Base-by-base conservation (phyloP, 1,140 invertebrate species). In the Semibalanus balanoides region DNA sequence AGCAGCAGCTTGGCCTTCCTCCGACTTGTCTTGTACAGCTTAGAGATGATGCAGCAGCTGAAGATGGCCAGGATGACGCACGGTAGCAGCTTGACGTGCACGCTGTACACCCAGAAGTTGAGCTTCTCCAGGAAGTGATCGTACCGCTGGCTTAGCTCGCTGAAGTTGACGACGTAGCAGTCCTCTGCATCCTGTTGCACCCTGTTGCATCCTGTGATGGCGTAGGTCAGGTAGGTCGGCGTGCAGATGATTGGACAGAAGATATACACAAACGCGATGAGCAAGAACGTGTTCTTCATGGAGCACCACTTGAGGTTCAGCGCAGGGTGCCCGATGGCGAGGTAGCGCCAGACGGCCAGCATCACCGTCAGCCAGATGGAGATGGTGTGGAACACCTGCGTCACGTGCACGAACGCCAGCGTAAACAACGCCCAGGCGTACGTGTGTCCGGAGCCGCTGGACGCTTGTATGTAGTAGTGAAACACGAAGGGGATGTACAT, bases 401-500 rank as follows among this genome's bases (percentile, higher is more conserved):
- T 85, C 82, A 95, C 96, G 79, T 94, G 88, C 3, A 91, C 91
- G 82, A 94, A 92, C 78, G 94, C 91, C 74, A 93, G 87, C 0
- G 93, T 88, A 82, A 92, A 95, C 19, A 90, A 86, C 0, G 92
- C 87, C 91, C 92, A 94, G 5, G 86, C 84, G 82, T 94, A 95
- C 0, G 89, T 91, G 78, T 86, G 89, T 25, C 84, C 87, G 73
- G 89, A 87, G 82, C 79, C 85, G 73, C 69, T 79, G 64, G 81
- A 76, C 0, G 74, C 78, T 74, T 87, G 86, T 70, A 94, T 87
- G 80, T 92, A 92, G 82, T 90, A 88, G 82, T 95, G 93, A 64
- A 91, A 87, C 0, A 90, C 89, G 81, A 92, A 97, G 0, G 95
- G 95, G 76, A 97, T 92, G 82, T 97, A 98, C 77, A 95, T 93